Conservation (phyloP, 2,797 vertebrate species). For the Acestrorhynchus altus region DNA sequence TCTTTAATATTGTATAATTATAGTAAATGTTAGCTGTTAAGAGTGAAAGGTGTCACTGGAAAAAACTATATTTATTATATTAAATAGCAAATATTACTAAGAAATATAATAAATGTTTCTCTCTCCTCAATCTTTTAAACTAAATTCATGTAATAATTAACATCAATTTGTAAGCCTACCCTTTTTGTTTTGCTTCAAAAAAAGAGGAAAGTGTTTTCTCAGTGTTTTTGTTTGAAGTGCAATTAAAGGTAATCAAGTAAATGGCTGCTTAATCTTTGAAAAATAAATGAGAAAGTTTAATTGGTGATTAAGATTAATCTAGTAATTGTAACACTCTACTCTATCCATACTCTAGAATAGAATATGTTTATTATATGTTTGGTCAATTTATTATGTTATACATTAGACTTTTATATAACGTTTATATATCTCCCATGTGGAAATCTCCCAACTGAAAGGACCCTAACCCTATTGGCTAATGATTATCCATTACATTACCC, state of each 20-base stretch:
- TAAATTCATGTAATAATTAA: too few species aligned
- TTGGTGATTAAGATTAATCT: background rate
- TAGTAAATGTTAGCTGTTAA: background rate
- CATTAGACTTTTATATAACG: background rate
- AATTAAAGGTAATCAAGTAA: too few species aligned
- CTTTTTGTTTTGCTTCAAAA: too few species aligned
- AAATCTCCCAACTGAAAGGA: background rate
- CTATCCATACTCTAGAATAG: background rate
- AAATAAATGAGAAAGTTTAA: background rate
- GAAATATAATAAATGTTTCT: too few species aligned
- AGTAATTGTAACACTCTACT: too few species aligned
- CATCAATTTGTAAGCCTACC: too few species aligned
- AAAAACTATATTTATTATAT: too few species aligned
- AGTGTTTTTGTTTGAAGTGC: too few species aligned
- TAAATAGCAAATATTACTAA: too few species aligned
- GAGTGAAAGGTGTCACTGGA: background rate
- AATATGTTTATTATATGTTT: background rate
- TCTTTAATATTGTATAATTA: background rate
- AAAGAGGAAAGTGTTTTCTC: too few species aligned
- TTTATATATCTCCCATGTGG: background rate
- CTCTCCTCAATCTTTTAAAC: too few species aligned
- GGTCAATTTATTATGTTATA: background rate
- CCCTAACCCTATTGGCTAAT: background rate
- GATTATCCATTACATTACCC: conserved; percentile 13
- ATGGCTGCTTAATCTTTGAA: background rate